Base-by-base conservation (phyloP, 1,140 invertebrate genomes). In the Hypothenemus hampei region DNA sequence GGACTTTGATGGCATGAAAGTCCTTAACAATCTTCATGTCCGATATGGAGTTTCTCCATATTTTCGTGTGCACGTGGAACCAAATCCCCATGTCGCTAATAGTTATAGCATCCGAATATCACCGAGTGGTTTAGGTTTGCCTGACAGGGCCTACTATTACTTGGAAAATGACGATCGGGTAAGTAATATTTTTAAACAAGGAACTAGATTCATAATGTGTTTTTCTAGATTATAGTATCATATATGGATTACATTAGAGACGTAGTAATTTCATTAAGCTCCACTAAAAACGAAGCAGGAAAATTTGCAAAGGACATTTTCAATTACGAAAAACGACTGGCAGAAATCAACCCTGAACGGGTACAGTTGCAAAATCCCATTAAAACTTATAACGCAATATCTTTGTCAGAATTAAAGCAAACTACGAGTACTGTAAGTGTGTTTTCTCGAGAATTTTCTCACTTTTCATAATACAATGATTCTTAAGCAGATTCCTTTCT, bases 161-260 rank as follows among this genome's bases (percentile, higher is more conserved):
- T 63, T 67, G 18, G 66, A 69, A n/a, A 59, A 67, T 21, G 65
- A 75, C 45, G 64, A 69, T 54, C 49, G 46, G 47, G 75, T 76
- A 68, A 41, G 50, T 4, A n/a, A 22, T 18, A 8, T 29, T 29
- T 6, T 6, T 29, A 29, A 29, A 0, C 8, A 70, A 64, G 62
- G 33, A 50, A 35, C 44, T 39, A 16, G 21, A 58, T 13, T 39
- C 10, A 1, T 46, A 45, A 43, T 15, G 18, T 21, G 6, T n/a
- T 29, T 6, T 65, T 65, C 52, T 60, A 80, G 78, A 65, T 77
- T 50, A 66, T 78, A 10, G 51, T 63, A 18, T 76, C 77, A 10
- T 81, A 81, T 67, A 77, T 77, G 64, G 71, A 72, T n/a, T 78
- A 77, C 43, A 75, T 81, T 50, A 75, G 74, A 51, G 78, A 79